Base-by-base conservation (phyloP, 2,888 invertebrate species). In the Rhingia campestris region DNA sequence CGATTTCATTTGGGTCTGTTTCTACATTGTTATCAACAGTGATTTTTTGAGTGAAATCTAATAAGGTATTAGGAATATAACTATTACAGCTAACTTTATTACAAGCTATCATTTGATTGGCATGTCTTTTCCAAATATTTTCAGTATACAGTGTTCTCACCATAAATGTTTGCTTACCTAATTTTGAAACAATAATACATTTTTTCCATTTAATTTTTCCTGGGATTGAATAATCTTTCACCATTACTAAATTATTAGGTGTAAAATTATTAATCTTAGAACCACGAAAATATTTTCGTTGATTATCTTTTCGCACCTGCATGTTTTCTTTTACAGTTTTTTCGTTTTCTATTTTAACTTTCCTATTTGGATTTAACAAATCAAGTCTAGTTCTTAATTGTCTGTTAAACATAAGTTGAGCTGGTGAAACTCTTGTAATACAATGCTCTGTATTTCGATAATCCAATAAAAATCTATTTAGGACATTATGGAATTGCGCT, bases 381-480 rank as follows among this genome's bases (percentile, higher is more conserved):
- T 86, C 86, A 22, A 86, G 43, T 35, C 67, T 59, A 9, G 72
- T 82, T 86, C 73, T 37, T 12, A 77, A 49, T 39, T 66, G 56
- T 56, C 86, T 72, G 53, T 75, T 85, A 37, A 86, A 86, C 86
- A 86, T 85, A 6, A 87, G 61, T 53, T 58, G 35, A 30, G 73
- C 72, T 53, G 86, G 81, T 0, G 81, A 76, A 37, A 86, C 81
- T 6, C 76, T 80, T 6, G 56, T 80, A 47, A 70, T 86, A 0
- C 12, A n/a, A 49, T 66, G 73, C 32, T 41, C 37, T 39, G 66
- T 58, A n/a, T 64, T 64, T 0, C 72, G 63, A 41, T 86, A 86
- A 70, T 86, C 84, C 0, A 87, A 69, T 51, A 86, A 59, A 75
- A 86, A 86, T 33, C 79, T 22, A 56, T 45, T 53, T 12, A 86